Conservation (phyloP, 2,113 vertebrate genomes). For the Grus americana region DNA sequence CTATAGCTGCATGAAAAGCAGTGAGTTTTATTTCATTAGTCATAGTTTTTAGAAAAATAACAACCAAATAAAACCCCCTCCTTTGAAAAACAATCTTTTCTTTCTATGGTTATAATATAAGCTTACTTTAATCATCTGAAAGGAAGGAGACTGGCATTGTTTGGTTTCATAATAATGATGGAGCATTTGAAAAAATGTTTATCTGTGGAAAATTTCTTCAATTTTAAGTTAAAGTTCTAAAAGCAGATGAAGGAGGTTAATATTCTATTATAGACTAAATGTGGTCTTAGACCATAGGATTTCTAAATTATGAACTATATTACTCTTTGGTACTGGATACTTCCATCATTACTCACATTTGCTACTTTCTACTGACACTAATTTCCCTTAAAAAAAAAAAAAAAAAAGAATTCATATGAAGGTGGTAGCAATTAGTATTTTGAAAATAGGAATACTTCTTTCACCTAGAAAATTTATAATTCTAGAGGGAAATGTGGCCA, state of each 20-base stretch:
- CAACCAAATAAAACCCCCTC: not conserved
- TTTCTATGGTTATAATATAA: not conserved
- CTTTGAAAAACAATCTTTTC: not conserved
- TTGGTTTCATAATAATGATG: not conserved
- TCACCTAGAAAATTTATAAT: not conserved
- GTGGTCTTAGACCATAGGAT: not conserved
- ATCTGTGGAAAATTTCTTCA: not conserved
- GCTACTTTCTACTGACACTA: not conserved
- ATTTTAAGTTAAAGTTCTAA: not conserved
- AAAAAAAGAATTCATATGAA: not conserved
- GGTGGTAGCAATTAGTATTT: not conserved
- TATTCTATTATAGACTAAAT: not conserved
- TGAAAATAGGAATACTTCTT: not conserved
- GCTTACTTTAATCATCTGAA: not conserved
- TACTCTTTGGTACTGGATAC: not conserved
- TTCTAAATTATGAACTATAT: not conserved
- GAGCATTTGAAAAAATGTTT: not conserved
- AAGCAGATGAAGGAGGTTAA: not conserved
- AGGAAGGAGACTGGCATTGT: not conserved
- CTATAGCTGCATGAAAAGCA: not conserved
- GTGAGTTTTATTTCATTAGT: not conserved
- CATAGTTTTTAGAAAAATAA: not conserved
- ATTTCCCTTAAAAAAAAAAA: not conserved
- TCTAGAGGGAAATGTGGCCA: not conserved
- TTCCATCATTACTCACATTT: not conserved